Evolutionary conservation across 2,113 vertebrate genomes (phyloP).

Genomic region (Nanger granti): DNA sequence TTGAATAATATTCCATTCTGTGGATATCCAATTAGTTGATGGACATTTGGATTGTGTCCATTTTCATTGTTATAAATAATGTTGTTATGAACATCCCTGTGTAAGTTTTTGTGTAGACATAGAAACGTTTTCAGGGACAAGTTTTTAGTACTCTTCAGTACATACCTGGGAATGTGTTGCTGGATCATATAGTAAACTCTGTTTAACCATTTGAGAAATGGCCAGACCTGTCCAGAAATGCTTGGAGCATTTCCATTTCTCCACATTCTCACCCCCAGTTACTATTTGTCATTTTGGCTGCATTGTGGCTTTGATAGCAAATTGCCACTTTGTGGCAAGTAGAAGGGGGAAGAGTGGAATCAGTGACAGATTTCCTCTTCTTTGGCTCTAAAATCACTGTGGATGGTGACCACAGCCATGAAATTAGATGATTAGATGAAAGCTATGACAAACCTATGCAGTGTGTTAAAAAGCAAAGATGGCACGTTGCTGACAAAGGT

Average conservation of each 20-base stretch:
- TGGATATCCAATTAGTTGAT: not conserved
- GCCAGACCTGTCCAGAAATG: not conserved
- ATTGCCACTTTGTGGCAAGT: not conserved
- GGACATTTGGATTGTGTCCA: not conserved
- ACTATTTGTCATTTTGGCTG: not conserved
- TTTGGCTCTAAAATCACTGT: not conserved
- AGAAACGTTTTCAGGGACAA: not conserved
- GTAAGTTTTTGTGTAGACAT: not conserved
- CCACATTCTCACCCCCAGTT: not conserved
- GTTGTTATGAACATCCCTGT: not conserved
- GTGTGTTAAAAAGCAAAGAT: not conserved
- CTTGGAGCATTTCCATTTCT: not conserved
- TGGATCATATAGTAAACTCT: not conserved
- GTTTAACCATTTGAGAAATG: not conserved
- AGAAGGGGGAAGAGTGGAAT: not conserved
- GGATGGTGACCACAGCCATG: not conserved
- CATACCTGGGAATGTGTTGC: not conserved
- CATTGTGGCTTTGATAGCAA: not conserved
- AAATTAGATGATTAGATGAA: not conserved
- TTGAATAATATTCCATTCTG: not conserved
- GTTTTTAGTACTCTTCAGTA: not conserved
- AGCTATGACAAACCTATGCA: not conserved
- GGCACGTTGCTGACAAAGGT: not conserved
- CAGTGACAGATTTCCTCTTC: not conserved
- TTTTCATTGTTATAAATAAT: not conserved